Evolutionary conservation across 2,888 invertebrate genomes (phyloP), one percentile per base, ranked within the genome.

Genomic region (Synergus laeviventris): DNA sequence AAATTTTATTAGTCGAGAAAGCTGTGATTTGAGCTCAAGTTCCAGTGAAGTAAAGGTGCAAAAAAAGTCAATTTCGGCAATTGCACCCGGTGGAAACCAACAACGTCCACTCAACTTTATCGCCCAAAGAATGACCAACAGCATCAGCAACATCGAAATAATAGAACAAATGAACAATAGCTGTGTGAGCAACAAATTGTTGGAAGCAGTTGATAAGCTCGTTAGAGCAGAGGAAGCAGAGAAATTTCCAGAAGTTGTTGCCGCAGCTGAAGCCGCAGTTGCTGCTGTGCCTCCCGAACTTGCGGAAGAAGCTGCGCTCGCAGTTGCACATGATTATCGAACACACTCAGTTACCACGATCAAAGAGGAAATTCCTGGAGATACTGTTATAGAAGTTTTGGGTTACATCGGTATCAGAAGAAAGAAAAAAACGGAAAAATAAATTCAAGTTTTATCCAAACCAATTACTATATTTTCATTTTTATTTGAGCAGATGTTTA

Each of bases 221-320:
- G 91, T 91, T 0, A 91, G 89, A 82, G 92, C 92, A 12, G 91
- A 92, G 82, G 91, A 91, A 2, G 91, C 90, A 83, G 89, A 89
- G 56, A 86, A 88, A 56, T 92, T 91, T 81, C 91, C 91, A n/a
- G 91, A 91, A 24, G 91, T 91, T 45, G 90, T 92, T 4, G 87
- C 88, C 76, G 92, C 92, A 0, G 92, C 92, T 0, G 91, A 91
- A 84, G 90, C 90, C 39, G 91, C 91, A 3, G 91, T 91, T 3
- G 89, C 90, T 45, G 86, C 87, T 9, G 92, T 89, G n/a, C 91
- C 91, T 2, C 91, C 91, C 1, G 91, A 91, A 81, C 82, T 88
- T n/a, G 91, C 91, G 12, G 92, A 92, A 83, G 91, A 91, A 83
- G 91, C 91, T 16, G 92, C 92, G 3, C 89, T 90, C 7, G 91